Base-by-base conservation (phyloP, 2,797 vertebrate genomes). In the Onychomys arenicola region DNA sequence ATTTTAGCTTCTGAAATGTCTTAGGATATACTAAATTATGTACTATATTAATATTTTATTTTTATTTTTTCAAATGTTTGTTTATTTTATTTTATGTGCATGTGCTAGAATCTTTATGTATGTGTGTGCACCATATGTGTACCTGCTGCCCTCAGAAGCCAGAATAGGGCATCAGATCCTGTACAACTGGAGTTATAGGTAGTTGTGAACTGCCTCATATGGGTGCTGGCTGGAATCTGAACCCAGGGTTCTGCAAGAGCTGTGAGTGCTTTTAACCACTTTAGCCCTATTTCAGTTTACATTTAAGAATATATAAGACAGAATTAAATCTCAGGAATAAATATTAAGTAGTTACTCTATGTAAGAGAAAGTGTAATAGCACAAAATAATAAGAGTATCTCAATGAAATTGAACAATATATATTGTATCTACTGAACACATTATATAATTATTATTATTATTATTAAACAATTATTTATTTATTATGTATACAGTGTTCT, bases 271-370 rank as follows among this genome's bases (percentile, higher is more conserved):
- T 40, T 61, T 40, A 40, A 61, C 23, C 12, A 2, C 55, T 40
- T 25, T 82, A 59, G n/a, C 7, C 4, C 37, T 63, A 10, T 63
- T 63, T 83, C 14, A 27, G 57, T 43, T 63, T 43, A 63, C 63
- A 12, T 43, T 87, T 88, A 52, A n/a, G 21, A 49, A 67, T 52
- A 67, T 69, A 4, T 63, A 87, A 87, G 9, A 61, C 81, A 57
- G 49, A 80, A 87, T 95, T 77, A 86, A 81, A 85, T 46, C 89
- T 77, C 65, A 25, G 67, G 61, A 82, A 40, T 93, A 97, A 82
- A 61, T 91, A 65, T 89, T 83, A 87, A 76, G 23, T 78, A 87
- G 25, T 37, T 80, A 71, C 25, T 67, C 46, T 86, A 37, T 37
- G 34, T 57, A 25, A 40, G 25, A 29, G 23, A 49, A 73, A 37